Evolutionary conservation across 2,113 vertebrate species (phyloP).

Genomic region (Apeltes quadracus): DNA sequence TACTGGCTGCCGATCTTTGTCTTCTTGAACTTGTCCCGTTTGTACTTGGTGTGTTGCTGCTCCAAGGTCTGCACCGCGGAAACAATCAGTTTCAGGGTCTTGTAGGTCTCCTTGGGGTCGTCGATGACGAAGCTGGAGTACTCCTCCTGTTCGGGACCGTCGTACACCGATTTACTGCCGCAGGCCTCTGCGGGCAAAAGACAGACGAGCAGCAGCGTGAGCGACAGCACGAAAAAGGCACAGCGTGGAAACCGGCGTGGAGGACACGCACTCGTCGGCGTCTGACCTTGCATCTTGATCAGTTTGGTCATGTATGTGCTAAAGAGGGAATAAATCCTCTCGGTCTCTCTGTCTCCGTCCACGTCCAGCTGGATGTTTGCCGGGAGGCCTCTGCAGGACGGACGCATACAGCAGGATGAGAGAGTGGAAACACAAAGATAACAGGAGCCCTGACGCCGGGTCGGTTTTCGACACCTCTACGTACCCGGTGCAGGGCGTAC

Average conservation of each 20-base stretch:
- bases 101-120: slow-evolving; percentile 95
- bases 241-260: background rate
- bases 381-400: slow-evolving; percentile 86
- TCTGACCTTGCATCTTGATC: slow-evolving; percentile 96
- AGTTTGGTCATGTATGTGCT: slow-evolving; percentile 91
- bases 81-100: slow-evolving; percentile 90
- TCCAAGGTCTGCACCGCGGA: slow-evolving; percentile 89
- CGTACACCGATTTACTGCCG: slow-evolving; percentile 95
- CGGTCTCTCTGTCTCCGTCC: slow-evolving; percentile 95
- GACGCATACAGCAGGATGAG: slow-evolving; percentile 33
- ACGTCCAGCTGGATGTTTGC: slow-evolving; percentile 98
- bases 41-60: slow-evolving; percentile 94
- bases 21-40: slow-evolving; percentile 95
- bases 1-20: slow-evolving; percentile 98
- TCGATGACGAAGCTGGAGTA: slow-evolving; percentile 95
- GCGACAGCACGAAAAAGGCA: background rate
- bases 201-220: slow-evolving; percentile 2
- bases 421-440: slow-evolving; percentile 3
- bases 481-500: slow-evolving; percentile 95
- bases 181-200: slow-evolving; percentile 88
- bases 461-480: slow-evolving; percentile 13
- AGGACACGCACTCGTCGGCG: background rate
- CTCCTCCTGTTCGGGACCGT: slow-evolving; percentile 95
- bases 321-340: slow-evolving; percentile 96
- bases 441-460: background rate